Evolutionary conservation across 2,797 vertebrate species (phyloP).

Genomic region (Thalassophryne amazonica): DNA sequence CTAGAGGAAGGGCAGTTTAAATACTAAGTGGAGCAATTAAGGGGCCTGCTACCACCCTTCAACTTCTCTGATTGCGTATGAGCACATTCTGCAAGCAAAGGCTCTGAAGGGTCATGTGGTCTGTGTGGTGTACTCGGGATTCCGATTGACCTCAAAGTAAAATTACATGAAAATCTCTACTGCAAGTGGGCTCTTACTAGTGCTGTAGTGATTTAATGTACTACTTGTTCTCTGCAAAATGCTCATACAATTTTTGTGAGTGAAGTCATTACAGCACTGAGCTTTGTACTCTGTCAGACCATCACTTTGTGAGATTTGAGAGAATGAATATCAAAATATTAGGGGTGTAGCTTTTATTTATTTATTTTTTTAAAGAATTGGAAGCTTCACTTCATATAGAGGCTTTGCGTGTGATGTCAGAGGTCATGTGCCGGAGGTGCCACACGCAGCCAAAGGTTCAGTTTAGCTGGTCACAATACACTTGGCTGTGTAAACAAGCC

Average conservation of each 20-base stretch:
- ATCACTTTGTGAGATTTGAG: not conserved
- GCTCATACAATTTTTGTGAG: too few species aligned
- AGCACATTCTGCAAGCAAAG: conserved; percentile 6
- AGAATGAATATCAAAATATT: not conserved
- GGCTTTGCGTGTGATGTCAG: too few species aligned
- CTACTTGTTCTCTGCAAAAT: too few species aligned
- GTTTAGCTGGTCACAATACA: too few species aligned
- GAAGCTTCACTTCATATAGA: not conserved
- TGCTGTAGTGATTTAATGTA: too few species aligned
- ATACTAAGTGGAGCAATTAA: conserved; percentile 55
- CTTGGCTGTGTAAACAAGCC: too few species aligned
- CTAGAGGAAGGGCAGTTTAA: conserved; percentile 44
- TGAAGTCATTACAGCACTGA: too few species aligned
- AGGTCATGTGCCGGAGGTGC: too few species aligned
- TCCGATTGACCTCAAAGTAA: not conserved
- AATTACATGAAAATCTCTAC: not conserved
- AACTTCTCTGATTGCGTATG: conserved; percentile 31
- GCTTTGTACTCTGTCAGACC: too few species aligned
- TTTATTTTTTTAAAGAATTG: too few species aligned
- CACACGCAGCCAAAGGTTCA: too few species aligned
- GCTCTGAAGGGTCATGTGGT: not conserved
- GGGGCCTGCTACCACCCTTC: conserved; percentile 5
- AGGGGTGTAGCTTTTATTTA: conserved; percentile 1
- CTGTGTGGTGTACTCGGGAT: conserved; percentile 6
- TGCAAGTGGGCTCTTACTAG: too few species aligned